A percentile compares a stretch with the other conserved stretches of the same genome.
phyloP scores from a whole-genome alignment of 2,113 vertebrate species.

The Varanus komodoensis region DNA sequence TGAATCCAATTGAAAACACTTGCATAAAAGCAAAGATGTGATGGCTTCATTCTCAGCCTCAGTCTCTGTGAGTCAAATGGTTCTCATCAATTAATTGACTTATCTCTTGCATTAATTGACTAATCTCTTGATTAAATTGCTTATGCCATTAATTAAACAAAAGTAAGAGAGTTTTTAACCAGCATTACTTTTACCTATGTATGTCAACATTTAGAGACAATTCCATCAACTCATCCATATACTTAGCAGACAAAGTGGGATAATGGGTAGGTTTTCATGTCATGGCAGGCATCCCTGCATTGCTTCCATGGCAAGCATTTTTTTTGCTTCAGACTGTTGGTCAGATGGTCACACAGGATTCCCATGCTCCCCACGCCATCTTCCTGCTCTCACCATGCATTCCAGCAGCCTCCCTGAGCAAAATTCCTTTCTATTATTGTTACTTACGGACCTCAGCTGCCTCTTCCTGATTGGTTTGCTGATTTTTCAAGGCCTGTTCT shows the following conservation, averaged over 20 bases:
- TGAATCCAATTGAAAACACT: neutral
- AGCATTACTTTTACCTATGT: neutral
- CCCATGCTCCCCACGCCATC: too few relatives aligned
- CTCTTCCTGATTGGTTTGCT: too few relatives aligned
- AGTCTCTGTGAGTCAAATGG: neutral
- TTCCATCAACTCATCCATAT: conserved; percentile 2
- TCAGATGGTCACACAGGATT: too few relatives aligned
- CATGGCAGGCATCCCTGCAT: too few relatives aligned
- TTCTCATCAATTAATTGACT: neutral
- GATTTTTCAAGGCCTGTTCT: too few relatives aligned
- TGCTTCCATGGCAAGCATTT: too few relatives aligned
- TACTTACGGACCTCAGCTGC: too few relatives aligned
- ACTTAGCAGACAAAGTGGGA: neutral
- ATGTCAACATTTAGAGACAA: conserved; percentile 9
- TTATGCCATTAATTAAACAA: neutral
- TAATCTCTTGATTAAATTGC: neutral
- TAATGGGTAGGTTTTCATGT: neutral
- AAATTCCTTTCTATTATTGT: too few relatives aligned
- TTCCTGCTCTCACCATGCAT: too few relatives aligned
- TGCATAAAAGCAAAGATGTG: neutral
- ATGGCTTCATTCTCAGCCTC: neutral
- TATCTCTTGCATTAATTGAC: neutral
- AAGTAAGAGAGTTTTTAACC: too few relatives aligned
- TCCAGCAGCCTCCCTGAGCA: too few relatives aligned
- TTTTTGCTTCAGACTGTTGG: too few relatives aligned